A percentile compares a stretch with the other conserved stretches of the same genome.
Conservation (phyloP, 1,140 invertebrate genomes). For the Bombus confusus region DNA sequence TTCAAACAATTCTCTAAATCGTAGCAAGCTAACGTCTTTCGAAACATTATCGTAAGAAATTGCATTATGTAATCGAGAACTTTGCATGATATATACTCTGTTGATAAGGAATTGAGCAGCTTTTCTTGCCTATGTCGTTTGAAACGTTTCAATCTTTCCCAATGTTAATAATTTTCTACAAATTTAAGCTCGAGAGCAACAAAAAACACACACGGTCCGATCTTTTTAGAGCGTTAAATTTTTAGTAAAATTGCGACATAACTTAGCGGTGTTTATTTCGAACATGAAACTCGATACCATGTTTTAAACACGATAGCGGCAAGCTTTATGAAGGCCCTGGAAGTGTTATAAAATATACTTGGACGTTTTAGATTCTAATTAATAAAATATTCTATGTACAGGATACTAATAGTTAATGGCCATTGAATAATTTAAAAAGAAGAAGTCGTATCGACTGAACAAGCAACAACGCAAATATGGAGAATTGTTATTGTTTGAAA, state of each 20-base stretch:
- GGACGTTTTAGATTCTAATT: neutral
- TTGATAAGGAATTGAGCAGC: neutral
- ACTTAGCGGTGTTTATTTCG: neutral
- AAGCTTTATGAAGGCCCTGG: conserved; percentile 29
- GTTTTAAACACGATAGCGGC: neutral
- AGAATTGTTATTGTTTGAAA: neutral
- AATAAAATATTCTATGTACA: neutral
- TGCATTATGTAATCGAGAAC: neutral
- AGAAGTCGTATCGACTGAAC: neutral
- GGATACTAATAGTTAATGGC: neutral
- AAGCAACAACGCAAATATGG: neutral
- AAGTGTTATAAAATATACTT: conserved; percentile 34
- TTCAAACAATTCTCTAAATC: neutral
- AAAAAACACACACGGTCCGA: neutral
- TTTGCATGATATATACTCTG: neutral
- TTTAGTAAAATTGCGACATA: neutral
- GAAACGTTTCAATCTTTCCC: neutral
- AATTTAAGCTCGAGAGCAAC: too few relatives aligned
- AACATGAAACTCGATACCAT: neutral
- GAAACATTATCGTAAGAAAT: neutral
- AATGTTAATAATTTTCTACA: neutral
- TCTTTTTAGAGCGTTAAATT: neutral
- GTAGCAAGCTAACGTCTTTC: neutral
- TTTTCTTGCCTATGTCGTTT: neutral
- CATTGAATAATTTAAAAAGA: neutral